These are phyloP conservation scores for Danio aesculapii DNA, from an alignment of 2,797 vertebrate genomes.

Conservation along the genomic window DNA sequence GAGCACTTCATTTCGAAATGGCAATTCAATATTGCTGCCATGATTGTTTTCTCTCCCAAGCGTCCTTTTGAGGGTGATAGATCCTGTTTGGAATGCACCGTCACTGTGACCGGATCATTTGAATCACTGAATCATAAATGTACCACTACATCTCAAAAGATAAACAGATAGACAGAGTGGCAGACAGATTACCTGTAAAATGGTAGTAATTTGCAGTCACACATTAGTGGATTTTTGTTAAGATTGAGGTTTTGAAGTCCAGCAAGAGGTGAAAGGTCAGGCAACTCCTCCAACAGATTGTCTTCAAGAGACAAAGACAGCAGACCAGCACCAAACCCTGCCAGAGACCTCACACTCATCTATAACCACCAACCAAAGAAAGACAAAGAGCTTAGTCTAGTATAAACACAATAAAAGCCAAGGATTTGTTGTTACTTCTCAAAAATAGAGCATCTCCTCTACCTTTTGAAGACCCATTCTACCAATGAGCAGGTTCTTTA, in stretches of 20 bases:
- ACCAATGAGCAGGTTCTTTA: conserved; percentile 87
- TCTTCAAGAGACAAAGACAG: conserved; percentile 83
- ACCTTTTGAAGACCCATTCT: conserved; percentile 83
- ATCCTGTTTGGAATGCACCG: no score
- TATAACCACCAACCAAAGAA: conserved; percentile 59
- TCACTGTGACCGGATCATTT: no score
- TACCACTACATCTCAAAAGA: no score
- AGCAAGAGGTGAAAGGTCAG: conserved; percentile 77
- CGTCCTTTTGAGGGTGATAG: no score
- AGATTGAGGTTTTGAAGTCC: conserved; percentile 85
- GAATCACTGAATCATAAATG: no score
- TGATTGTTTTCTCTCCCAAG: no score
- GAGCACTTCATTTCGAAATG: no score
- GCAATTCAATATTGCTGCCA: no score
- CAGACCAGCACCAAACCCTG: conserved; percentile 78
- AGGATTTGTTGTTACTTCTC: background rate
- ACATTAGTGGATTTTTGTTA: conserved; percentile 85
- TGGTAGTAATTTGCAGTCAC: conserved; percentile 84
- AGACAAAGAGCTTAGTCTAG: background rate
- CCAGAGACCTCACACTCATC: conserved; percentile 83
- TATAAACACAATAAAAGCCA: conserved; percentile 1
- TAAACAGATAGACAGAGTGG: background rate
- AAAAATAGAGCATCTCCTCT: background rate
- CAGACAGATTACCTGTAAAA: conserved; percentile 77
- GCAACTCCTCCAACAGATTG: conserved; percentile 84